Evolutionary conservation across 2,888 invertebrate genomes (phyloP).

Genomic region (Stenodera caucasica): DNA sequence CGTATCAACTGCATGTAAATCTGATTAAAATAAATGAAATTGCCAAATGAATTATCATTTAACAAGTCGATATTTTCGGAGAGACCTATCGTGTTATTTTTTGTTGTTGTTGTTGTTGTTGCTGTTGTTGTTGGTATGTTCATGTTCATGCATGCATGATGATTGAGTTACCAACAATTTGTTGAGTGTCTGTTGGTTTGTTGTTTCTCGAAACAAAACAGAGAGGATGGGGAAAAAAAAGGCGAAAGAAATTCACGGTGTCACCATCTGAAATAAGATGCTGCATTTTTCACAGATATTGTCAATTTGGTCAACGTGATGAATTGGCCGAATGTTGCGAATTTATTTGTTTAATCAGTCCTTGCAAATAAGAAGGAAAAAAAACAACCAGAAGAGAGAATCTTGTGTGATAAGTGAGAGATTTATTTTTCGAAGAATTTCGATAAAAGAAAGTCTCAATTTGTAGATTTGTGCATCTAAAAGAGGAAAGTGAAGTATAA

Average conservation of each 20-base stretch:
- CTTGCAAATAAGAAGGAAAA: not conserved
- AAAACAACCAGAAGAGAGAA: not conserved
- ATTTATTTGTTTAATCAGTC: slow-evolving; percentile 18
- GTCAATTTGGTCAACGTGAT: slow-evolving; percentile 4
- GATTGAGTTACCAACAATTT: slow-evolving; percentile 34
- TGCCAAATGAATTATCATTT: slow-evolving; percentile 25
- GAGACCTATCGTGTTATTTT: not conserved
- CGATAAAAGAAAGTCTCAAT: too few species aligned
- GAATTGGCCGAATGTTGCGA: not conserved
- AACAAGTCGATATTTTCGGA: slow-evolving; percentile 16
- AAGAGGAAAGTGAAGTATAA: not conserved
- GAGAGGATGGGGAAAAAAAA: not conserved
- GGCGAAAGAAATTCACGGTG: slow-evolving; percentile 2
- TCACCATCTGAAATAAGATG: slow-evolving; percentile 11
- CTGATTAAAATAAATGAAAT: slow-evolving; percentile 25
- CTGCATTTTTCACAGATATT: slow-evolving; percentile 7
- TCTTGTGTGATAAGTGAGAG: too few species aligned
- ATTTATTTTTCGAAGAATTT: slow-evolving; percentile 3
- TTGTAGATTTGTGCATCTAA: too few species aligned
- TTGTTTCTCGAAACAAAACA: not conserved
- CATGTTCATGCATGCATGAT: slow-evolving; percentile 13
- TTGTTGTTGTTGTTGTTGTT: not conserved
- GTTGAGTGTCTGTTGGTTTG: slow-evolving; percentile 24
- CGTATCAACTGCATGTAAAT: slow-evolving; percentile 24
- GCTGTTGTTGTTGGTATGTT: slow-evolving; percentile 6